phyloP scores from a whole-genome alignment of 2,797 vertebrate species.

The Protosalanx chinensis region DNA sequence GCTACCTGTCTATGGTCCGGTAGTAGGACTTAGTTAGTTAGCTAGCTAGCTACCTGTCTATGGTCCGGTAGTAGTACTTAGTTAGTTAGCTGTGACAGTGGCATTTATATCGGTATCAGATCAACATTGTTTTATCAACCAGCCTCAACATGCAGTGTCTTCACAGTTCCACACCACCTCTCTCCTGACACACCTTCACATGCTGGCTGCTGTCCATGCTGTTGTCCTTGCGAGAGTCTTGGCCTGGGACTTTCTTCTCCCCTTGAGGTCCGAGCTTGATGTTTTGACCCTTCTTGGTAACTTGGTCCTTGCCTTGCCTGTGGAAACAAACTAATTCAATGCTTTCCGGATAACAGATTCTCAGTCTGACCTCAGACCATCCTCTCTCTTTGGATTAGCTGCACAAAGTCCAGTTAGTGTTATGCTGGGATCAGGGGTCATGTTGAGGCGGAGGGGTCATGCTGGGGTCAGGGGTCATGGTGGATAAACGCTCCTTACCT shows the following conservation, averaged over 20 bases:
- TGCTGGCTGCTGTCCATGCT: constrained; percentile 86
- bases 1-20: no score
- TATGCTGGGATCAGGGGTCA: no score
- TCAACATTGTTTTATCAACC: no score
- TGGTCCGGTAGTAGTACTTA: no score
- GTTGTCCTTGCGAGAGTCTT: constrained; percentile 88
- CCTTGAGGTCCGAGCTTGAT: constrained; percentile 91
- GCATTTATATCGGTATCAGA: no score
- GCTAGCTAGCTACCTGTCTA: no score
- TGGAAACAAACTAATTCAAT: constrained; percentile 51
- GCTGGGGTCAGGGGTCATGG: background rate
- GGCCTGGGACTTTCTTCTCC: constrained; percentile 92
- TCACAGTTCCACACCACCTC: background rate
- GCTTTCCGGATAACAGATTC: no score
- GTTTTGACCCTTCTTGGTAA: constrained; percentile 87
- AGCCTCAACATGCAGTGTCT: no score
- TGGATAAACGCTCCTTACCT: constrained; percentile 77
- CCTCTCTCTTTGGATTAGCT: no score
- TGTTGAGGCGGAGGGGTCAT: background rate
- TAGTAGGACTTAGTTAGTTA: no score
- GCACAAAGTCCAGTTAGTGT: background rate
- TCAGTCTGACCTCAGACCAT: no score
- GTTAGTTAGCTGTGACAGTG: no score
- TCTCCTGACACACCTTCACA: constrained; percentile 72
- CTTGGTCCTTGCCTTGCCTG: constrained; percentile 95